A percentile compares a stretch with the other conserved stretches of the same genome.
Conservation (phyloP, 1,140 invertebrate genomes). For the Odontomachus brunneus region DNA sequence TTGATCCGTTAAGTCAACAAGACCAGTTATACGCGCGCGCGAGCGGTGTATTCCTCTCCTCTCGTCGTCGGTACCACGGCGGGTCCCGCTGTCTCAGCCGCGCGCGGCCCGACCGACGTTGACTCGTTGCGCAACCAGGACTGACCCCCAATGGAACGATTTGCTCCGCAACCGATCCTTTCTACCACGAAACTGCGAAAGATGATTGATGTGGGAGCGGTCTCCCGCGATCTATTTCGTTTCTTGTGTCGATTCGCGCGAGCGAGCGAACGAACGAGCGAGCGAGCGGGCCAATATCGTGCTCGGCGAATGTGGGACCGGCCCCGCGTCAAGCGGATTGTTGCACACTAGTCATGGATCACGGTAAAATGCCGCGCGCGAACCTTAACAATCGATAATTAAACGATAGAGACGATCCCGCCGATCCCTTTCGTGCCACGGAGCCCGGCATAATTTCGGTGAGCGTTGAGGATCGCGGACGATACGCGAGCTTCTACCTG, state of each 20-base stretch:
- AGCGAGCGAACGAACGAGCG: conserved; percentile 25
- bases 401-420: conserved; percentile 37
- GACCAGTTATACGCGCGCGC: conserved; percentile 71
- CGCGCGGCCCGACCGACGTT: conserved; percentile 70
- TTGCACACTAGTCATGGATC: conserved; percentile 34
- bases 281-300: conserved; percentile 49
- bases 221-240: conserved; percentile 73
- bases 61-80: conserved; percentile 49
- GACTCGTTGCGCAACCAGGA: conserved; percentile 76
- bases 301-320: conserved; percentile 53
- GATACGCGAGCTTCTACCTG: not conserved
- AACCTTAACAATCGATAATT: conserved; percentile 39
- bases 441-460: conserved; percentile 21
- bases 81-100: conserved; percentile 68
- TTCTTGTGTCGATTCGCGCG: conserved; percentile 56
- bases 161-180: conserved; percentile 79
- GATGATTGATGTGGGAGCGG: conserved; percentile 85
- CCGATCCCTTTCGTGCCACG: not conserved
- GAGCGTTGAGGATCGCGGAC: not conserved
- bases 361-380: conserved; percentile 37
- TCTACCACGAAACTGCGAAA: conserved; percentile 82
- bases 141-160: conserved; percentile 77
- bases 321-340: conserved; percentile 36
- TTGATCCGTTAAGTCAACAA: conserved; percentile 84
- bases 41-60: conserved; percentile 65